These are phyloP conservation scores for Trialeurodes vaporariorum DNA, from an alignment of 1,140 invertebrate genomes.

Conservation along the genomic window DNA sequence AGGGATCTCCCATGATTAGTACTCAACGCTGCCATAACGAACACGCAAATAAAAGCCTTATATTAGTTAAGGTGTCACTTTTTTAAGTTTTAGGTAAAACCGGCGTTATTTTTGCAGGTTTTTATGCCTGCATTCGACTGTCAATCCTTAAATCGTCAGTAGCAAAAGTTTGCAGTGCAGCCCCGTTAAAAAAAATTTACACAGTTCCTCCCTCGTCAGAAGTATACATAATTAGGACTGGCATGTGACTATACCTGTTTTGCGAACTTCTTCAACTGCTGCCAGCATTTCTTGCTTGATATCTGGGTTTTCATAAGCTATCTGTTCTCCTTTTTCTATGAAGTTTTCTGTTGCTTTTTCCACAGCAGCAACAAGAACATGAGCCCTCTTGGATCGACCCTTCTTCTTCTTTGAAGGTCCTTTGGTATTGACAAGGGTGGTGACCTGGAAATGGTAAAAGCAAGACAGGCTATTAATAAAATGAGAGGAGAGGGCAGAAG, in stretches of 20 bases:
- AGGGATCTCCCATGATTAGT: too few species aligned
- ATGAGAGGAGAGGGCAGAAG: not conserved
- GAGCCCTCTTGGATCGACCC: constrained; percentile 89
- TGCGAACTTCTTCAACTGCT: constrained; percentile 85
- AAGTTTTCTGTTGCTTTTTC: constrained; percentile 96
- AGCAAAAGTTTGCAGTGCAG: too few species aligned
- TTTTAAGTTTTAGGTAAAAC: too few species aligned
- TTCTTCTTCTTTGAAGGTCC: constrained; percentile 95
- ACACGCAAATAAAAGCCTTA: too few species aligned
- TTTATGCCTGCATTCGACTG: too few species aligned
- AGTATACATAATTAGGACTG: too few species aligned
- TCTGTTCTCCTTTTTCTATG: constrained; percentile 87
- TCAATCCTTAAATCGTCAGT: too few species aligned
- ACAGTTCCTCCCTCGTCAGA: too few species aligned
- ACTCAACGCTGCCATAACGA: too few species aligned
- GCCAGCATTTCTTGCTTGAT: constrained; percentile 93
- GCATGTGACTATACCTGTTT: constrained; percentile 76
- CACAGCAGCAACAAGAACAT: constrained; percentile 88
- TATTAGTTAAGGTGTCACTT: too few species aligned
- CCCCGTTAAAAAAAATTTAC: too few species aligned
- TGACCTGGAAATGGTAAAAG: constrained; percentile 48
- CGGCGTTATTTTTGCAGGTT: too few species aligned
- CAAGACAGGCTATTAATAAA: not conserved
- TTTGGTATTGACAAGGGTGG: constrained; percentile 93
- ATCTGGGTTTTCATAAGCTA: constrained; percentile 93